Conservation (phyloP, 2,888 invertebrate genomes). For the Drosophila melanocephala region DNA sequence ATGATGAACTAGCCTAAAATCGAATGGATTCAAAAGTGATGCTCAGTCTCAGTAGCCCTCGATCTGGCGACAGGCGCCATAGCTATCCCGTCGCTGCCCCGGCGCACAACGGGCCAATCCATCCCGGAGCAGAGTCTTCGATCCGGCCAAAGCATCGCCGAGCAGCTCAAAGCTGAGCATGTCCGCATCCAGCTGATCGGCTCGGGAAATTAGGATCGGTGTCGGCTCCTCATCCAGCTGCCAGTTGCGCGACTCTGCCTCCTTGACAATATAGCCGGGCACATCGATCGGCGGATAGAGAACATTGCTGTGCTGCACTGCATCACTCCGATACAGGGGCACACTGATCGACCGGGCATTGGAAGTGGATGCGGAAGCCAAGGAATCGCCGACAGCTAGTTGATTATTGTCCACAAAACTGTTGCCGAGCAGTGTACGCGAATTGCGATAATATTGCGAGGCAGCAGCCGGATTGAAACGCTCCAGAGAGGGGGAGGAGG, state of each 20-base stretch:
- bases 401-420: conserved; percentile 76
- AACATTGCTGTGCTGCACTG: conserved; percentile 47
- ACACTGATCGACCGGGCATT: conserved; percentile 60
- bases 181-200: conserved; percentile 76
- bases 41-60: conserved; percentile 81
- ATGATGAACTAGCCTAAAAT: conserved; percentile 41
- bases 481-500: conserved; percentile 60
- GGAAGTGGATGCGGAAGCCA: conserved; percentile 4
- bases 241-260: conserved; percentile 61
- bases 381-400: conserved; percentile 20
- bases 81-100: conserved; percentile 89
- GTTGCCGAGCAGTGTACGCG: conserved; percentile 76
- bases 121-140: conserved; percentile 88
- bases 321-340: conserved; percentile 76
- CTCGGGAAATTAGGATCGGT: conserved; percentile 55
- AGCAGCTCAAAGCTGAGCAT: conserved; percentile 76
- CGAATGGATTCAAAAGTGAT: conserved; percentile 32
- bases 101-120: conserved; percentile 91
- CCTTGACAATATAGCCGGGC: conserved; percentile 65
- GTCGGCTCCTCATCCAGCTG: conserved; percentile 75
- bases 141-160: conserved; percentile 59
- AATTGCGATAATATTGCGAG: conserved; percentile 76
- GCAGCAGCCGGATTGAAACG: conserved; percentile 61
- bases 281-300: conserved; percentile 82
- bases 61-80: conserved; percentile 87